A percentile compares a stretch with the other conserved stretches of the same genome.
phyloP scores from a whole-genome alignment of 1,140 invertebrate species.

The Papilio dardanus region DNA sequence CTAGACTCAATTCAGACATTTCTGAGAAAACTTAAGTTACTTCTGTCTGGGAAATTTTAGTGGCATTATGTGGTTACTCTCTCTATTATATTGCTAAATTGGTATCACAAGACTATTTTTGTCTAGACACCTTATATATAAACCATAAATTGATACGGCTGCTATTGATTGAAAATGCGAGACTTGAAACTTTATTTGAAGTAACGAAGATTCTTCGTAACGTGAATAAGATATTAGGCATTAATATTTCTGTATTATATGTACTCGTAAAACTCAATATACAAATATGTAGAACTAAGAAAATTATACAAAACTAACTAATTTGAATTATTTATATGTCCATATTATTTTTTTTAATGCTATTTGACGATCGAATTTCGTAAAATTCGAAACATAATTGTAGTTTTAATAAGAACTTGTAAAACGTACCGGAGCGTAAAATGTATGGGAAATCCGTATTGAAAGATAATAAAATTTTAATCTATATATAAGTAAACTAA shows the following conservation, averaged over 20 bases:
- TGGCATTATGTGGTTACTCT: conserved; percentile 27
- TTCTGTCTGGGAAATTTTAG: conserved; percentile 34
- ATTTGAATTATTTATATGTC: no score
- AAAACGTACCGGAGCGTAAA: no score
- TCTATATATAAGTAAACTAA: neutral
- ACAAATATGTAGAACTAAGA: no score
- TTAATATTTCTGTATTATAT: neutral
- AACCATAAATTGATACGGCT: conserved; percentile 29
- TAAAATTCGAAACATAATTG: no score
- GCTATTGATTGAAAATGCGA: conserved; percentile 15
- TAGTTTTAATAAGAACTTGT: no score
- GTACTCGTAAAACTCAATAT: no score
- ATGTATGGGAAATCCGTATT: no score
- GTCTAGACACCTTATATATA: conserved; percentile 31
- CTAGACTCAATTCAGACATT: conserved; percentile 33
- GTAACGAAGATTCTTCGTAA: neutral
- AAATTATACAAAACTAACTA: neutral
- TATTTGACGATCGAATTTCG: no score
- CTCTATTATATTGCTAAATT: conserved; percentile 30
- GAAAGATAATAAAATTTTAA: neutral
- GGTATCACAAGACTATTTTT: conserved; percentile 26
- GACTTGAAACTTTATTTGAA: neutral
- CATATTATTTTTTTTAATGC: no score
- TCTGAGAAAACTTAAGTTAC: conserved; percentile 37
- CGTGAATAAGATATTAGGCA: neutral